Percentiles rank a stretch among this genome's conserved stretches.
These are phyloP conservation scores for Megaceryle maxima DNA, from an alignment of 2,113 vertebrate species.

Conservation along the genomic window DNA sequence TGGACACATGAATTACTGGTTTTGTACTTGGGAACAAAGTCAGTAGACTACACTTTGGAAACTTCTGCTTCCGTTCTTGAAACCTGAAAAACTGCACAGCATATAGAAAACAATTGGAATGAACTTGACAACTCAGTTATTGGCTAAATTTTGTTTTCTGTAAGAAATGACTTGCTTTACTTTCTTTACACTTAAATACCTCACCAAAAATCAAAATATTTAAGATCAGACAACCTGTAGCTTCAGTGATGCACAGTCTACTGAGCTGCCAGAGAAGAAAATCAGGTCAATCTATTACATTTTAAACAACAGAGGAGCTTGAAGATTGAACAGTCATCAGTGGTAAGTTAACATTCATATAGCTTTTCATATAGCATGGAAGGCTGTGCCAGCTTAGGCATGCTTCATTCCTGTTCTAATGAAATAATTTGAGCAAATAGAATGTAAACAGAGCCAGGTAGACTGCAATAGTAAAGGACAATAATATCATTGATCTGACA, in stretches of 20 bases:
- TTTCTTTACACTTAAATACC: background rate
- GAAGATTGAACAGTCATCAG: background rate
- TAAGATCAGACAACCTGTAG: background rate
- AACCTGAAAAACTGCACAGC: background rate
- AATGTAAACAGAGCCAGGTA: background rate
- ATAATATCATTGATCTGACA: conserved; percentile 14
- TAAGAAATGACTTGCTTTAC: background rate
- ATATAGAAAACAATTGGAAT: background rate
- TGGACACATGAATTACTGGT: background rate
- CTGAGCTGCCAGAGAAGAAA: background rate
- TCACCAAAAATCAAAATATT: background rate
- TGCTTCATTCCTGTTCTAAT: background rate
- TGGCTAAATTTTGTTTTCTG: background rate
- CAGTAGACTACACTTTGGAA: background rate
- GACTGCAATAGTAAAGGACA: conserved; percentile 14
- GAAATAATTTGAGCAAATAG: conserved; percentile 6
- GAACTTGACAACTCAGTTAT: background rate
- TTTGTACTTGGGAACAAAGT: background rate
- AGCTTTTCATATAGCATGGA: background rate
- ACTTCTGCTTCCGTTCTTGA: background rate
- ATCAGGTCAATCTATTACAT: background rate
- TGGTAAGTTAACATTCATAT: conserved; percentile 7
- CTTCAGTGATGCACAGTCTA: background rate
- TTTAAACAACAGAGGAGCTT: background rate
- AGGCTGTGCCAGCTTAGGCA: background rate